Percentiles rank a stretch among this genome's conserved stretches.
These are phyloP conservation scores for Anastatus disparis DNA, from an alignment of 1,140 invertebrate species.

Conservation along the genomic window DNA sequence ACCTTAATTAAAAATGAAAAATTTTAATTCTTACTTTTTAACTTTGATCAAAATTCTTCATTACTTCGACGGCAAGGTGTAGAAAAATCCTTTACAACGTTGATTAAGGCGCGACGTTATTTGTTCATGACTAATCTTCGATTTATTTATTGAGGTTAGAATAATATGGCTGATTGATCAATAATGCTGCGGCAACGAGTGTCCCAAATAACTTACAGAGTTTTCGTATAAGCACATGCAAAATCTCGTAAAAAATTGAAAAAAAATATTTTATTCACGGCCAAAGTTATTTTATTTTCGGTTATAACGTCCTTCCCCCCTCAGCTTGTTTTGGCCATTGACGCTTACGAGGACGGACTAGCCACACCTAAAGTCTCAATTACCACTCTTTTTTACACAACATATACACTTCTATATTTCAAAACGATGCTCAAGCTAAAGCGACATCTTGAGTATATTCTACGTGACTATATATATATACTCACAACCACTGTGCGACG, in stretches of 20 bases:
- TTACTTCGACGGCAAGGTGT: too few species aligned
- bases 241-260: background rate
- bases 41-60: too few species aligned
- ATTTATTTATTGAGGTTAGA: slow-evolving; percentile 24
- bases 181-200: slow-evolving; percentile 1
- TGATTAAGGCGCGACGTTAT: slow-evolving; percentile 10
- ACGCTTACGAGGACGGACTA: slow-evolving; percentile 23
- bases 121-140: slow-evolving; percentile 10
- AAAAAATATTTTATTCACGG: too few species aligned
- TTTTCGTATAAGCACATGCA: background rate
- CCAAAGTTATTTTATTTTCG: background rate
- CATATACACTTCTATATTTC: too few species aligned
- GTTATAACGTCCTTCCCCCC: background rate
- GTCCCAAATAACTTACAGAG: background rate
- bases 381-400: background rate
- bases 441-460: too few species aligned
- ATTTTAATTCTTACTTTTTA: background rate
- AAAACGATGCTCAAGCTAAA: too few species aligned
- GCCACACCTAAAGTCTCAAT: slow-evolving; percentile 42
- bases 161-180: slow-evolving; percentile 40
- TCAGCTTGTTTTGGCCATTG: slow-evolving; percentile 30
- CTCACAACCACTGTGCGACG: too few species aligned
- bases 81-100: too few species aligned
- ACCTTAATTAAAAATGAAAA: background rate
- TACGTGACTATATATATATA: background rate